A percentile compares a stretch with the other conserved stretches of the same genome.
Evolutionary conservation across 1,140 invertebrate genomes (phyloP).

Genomic region (Drosophila pandora): DNA sequence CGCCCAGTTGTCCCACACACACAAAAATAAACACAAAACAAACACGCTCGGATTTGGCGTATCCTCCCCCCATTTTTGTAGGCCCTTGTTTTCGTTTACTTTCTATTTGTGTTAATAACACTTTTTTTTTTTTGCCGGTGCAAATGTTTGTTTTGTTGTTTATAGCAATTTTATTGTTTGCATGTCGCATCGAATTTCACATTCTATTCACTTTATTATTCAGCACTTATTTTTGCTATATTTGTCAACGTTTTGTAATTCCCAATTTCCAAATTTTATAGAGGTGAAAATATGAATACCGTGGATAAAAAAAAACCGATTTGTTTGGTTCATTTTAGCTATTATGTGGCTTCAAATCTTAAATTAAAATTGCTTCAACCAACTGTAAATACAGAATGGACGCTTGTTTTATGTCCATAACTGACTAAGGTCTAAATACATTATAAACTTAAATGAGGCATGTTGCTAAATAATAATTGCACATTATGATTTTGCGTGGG

Average conservation of each 20-base stretch:
- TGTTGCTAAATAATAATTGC: conserved; percentile 2
- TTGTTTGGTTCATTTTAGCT: neutral
- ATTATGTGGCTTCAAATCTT: neutral
- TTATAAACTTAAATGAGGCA: neutral
- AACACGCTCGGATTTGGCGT: conserved; percentile 12
- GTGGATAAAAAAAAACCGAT: neutral
- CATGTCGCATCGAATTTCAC: conserved; percentile 43
- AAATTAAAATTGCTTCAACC: neutral
- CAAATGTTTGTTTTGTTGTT: conserved; percentile 51
- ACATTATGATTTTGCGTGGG: conserved; percentile 5
- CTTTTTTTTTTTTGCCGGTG: conserved; percentile 27
- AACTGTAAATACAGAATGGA: too few relatives aligned
- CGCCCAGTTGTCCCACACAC: conserved; percentile 7
- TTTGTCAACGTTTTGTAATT: conserved; percentile 20
- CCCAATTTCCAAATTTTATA: conserved; percentile 17
- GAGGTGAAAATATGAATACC: conserved; percentile 10
- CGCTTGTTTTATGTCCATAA: too few relatives aligned
- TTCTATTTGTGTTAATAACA: conserved; percentile 63
- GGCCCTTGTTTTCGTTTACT: conserved; percentile 42
- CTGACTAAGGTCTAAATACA: neutral
- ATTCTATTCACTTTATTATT: conserved; percentile 64
- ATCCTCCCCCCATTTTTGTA: conserved; percentile 9
- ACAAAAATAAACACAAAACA: conserved; percentile 43
- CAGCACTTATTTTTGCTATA: conserved; percentile 18
- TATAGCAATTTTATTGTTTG: conserved; percentile 65